Base-by-base conservation (phyloP, 2,888 invertebrate species). In the Arge pagana region DNA sequence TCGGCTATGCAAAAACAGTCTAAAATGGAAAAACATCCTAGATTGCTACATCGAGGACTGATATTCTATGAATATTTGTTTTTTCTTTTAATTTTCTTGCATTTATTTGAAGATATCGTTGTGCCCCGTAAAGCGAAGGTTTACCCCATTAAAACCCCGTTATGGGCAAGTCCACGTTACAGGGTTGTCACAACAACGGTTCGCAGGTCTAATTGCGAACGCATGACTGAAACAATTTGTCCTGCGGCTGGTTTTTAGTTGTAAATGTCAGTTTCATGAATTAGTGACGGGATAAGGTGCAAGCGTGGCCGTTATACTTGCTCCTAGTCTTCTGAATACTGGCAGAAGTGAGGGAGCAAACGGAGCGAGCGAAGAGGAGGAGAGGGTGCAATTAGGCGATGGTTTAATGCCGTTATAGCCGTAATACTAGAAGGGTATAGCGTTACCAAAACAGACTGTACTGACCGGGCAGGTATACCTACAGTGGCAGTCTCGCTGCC, bases 361-460 rank as follows among this genome's bases (percentile, higher is more conserved):
- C 19, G 21, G 31, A 48, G 43, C 31, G 43, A 48, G 36, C 28
- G 28, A 13, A 50, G 35, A 30, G 26, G 33, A 11, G 42, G 48
- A 57, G 52, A 50, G 45, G 39, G 55, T 39, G 61, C 64, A 71
- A 70, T 69, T 71, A 66, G 66, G 39, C 65, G 62, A 66, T 67
- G 58, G 59, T 60, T 67, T 57, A 59, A 62, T 64, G 53, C 64
- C 64, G 63, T 62, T 61, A 63, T 23, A 30, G 51, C 48, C 24
- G 70, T 66, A 72, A 72, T 56, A 61, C 64, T 66, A 72, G 71
- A 65, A 63, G 70, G 67, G 69, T 73, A 68, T 73, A 67, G 52
- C 57, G 58, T 73, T 73, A 66, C 71, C 57, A 67, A 72, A 72
- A 71, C 68, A 71, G 53, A 59, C 54, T 56, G 57, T 45, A 45